phyloP scores from a whole-genome alignment of 2,888 invertebrate genomes.

The Timema podura region DNA sequence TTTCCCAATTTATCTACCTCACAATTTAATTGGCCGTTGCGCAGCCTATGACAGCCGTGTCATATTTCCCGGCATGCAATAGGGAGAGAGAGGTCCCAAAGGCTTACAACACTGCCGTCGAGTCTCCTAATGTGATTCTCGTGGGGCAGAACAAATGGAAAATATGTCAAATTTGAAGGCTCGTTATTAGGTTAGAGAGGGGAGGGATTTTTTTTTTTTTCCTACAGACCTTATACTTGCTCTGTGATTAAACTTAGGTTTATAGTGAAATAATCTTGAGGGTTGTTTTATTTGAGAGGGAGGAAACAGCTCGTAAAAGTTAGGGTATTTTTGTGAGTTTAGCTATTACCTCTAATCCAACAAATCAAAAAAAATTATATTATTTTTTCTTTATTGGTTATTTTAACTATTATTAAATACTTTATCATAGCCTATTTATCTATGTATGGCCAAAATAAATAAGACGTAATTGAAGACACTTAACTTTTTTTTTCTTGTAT shows the following conservation, averaged over 20 bases:
- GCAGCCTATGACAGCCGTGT: background rate
- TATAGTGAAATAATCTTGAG: too few species aligned
- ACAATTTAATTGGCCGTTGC: too few species aligned
- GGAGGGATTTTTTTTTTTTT: too few species aligned
- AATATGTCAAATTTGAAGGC: slow-evolving; percentile 17
- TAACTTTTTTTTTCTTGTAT: too few species aligned
- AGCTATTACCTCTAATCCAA: background rate
- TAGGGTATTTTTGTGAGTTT: background rate
- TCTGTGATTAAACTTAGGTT: background rate
- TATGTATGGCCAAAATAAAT: too few species aligned
- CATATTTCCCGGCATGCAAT: background rate
- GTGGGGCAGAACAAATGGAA: slow-evolving; percentile 17
- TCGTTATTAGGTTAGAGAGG: slow-evolving; percentile 14
- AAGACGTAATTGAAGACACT: too few species aligned
- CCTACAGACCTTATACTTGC: background rate
- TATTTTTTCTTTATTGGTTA: background rate
- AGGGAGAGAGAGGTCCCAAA: background rate
- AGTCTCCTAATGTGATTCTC: slow-evolving; percentile 13
- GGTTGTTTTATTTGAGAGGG: too few species aligned
- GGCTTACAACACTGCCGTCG: background rate
- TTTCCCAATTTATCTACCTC: too few species aligned
- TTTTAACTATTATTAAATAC: too few species aligned
- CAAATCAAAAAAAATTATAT: background rate
- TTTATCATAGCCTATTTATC: too few species aligned
- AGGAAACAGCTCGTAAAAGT: too few species aligned